phyloP scores from a whole-genome alignment of 2,888 invertebrate genomes.

The Hyppa rectilinea region DNA sequence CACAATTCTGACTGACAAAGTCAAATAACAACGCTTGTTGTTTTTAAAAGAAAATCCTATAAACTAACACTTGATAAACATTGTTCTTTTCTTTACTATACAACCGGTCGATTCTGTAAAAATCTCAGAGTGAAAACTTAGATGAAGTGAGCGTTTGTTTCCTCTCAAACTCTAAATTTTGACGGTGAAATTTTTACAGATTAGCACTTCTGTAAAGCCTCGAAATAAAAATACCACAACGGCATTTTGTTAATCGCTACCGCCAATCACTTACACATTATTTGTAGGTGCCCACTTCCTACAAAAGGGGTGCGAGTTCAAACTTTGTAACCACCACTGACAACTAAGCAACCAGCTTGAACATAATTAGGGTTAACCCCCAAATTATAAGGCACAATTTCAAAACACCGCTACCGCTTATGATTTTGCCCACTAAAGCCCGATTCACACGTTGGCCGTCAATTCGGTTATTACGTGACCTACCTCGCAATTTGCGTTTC shows the following conservation, averaged over 20 bases:
- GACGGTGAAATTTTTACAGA: no score
- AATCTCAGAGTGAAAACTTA: no score
- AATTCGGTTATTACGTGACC: slow-evolving; percentile 60
- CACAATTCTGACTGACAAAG: no score
- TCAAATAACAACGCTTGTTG: no score
- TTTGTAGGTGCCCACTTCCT: neutral
- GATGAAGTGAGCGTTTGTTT: no score
- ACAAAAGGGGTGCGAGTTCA: slow-evolving; percentile 28
- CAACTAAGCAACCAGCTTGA: slow-evolving; percentile 39
- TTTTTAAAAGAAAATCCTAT: no score
- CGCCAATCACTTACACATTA: neutral
- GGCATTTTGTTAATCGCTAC: slow-evolving; percentile 30
- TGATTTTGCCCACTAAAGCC: slow-evolving; percentile 1
- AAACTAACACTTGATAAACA: no score
- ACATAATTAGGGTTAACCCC: slow-evolving; percentile 40
- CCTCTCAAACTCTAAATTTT: no score
- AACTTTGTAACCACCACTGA: slow-evolving; percentile 32
- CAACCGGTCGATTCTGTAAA: no score
- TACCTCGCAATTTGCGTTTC: slow-evolving; percentile 49
- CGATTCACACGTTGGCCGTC: slow-evolving; percentile 53
- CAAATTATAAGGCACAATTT: slow-evolving; percentile 8
- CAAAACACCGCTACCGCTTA: slow-evolving; percentile 22
- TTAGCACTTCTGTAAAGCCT: no score
- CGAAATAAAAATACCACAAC: no score
- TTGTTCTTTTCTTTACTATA: no score